Base-by-base conservation (phyloP, 2,113 vertebrate genomes). In the Ptilorrhoa leucosticta region DNA sequence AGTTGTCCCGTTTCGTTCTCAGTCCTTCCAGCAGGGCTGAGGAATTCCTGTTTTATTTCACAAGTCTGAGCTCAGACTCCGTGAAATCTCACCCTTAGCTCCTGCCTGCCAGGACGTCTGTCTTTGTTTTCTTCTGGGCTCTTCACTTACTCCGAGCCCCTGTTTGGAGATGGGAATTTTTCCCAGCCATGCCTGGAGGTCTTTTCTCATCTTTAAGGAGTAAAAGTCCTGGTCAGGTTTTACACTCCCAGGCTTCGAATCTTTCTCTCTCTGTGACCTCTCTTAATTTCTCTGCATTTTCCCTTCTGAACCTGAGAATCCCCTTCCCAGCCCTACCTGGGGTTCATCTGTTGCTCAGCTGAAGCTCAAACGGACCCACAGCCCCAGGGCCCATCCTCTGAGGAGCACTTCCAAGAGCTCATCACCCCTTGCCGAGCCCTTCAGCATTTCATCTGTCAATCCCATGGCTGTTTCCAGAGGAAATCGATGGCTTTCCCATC, bases 51-150 rank as follows among this genome's bases (percentile, higher is more conserved):
- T 2, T 95, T 93, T 56, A 44, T 60, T 89, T 93, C 64, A 31
- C 56, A 71, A 79, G 47, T 33, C 60, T 71, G 90, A 87, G 84
- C 78, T 84, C 90, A 96, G 87, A 42, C 77, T 58, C 69, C 70
- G 87, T 81, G 93, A 94, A 95, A 89, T 89, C 78, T 93, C 95
- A 91, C 87, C 93, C 92, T 68, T 19, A 50, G 65, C 47, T 93
- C 90, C 92, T 37, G 65, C 61, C 78, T 96, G 90, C 73, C 75
- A 87, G 88, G 78, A 64, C 3, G 10, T 87, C 83, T 93, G 72
- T 57, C 87, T 93, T 21, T 93, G 65, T 95, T 95, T 94, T 95
- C 90, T 79, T 82, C 78, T 53, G 72, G 58, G 76, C 48, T 90
- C 73, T 51, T 91, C 61, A 17, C 75, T 93, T 61, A 82, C 60